These are phyloP conservation scores for Drosophila simulans DNA, from an alignment of 1,140 invertebrate genomes.

Conservation along the genomic window DNA sequence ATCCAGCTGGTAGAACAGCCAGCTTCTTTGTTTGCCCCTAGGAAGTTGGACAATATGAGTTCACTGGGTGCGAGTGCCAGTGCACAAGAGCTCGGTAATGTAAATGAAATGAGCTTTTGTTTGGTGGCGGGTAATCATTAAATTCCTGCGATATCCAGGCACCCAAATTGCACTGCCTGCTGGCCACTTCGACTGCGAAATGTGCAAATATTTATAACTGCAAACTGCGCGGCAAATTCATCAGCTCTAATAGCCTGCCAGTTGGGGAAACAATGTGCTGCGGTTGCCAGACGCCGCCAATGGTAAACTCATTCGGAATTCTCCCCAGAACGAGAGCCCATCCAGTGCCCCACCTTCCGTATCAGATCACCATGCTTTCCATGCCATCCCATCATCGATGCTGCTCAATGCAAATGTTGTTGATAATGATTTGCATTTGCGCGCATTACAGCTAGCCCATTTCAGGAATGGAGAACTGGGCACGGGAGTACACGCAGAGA, in stretches of 20 bases:
- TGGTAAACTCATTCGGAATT: slow-evolving; percentile 39
- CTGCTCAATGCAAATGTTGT: slow-evolving; percentile 64
- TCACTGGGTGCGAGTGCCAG: background rate
- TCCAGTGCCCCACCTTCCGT: background rate
- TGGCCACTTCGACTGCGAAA: slow-evolving; percentile 51
- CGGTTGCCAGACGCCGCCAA: slow-evolving; percentile 12
- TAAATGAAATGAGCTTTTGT: slow-evolving; percentile 57
- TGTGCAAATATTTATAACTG: slow-evolving; percentile 73
- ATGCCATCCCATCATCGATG: slow-evolving; percentile 25
- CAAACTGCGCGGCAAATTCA: slow-evolving; percentile 58
- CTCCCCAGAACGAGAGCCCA: background rate
- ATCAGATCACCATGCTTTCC: background rate
- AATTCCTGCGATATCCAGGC: slow-evolving; percentile 13
- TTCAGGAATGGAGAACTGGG: slow-evolving; percentile 11
- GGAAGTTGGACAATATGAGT: slow-evolving; percentile 3
- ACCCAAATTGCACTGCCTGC: slow-evolving; percentile 51
- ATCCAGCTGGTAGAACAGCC: slow-evolving; percentile 4
- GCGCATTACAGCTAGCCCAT: slow-evolving; percentile 45
- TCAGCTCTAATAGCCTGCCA: slow-evolving; percentile 60
- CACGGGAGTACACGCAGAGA: slow-evolving; percentile 5
- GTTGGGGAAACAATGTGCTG: slow-evolving; percentile 36
- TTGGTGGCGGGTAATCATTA: slow-evolving; percentile 38
- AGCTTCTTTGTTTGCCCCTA: slow-evolving; percentile 21
- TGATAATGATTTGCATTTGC: slow-evolving; percentile 81
- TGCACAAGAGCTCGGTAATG: slow-evolving; percentile 18